Base-by-base conservation (phyloP, 1,140 invertebrate species). In the Fopius arisanus region DNA sequence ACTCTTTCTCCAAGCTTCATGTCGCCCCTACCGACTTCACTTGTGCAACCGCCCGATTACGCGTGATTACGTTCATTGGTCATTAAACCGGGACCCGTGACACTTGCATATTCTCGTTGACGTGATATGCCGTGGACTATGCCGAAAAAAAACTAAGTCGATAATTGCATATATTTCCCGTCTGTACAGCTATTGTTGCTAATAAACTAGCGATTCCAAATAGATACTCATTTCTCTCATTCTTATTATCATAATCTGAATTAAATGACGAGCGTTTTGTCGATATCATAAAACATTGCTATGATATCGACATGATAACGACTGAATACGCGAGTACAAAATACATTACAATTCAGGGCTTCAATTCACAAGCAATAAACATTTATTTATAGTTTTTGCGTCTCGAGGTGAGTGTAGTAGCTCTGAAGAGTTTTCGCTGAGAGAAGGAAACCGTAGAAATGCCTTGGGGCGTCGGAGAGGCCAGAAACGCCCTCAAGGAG, bases 401-500 rank as follows among this genome's bases (percentile, higher is more conserved):
- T 67, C 54, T 59, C 7, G 1, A 28, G 23, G 23, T 26, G 23
- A 59, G 23, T 26, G 7, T 19, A 28, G 10, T 59, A 59, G 23
- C 14, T 51, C 9, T 0, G 9, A 3, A 51, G 14, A 69, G 12
- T 48, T 54, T 51, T 29, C 43, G 10, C 43, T 69, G 4, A 0
- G 26, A 19, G 23, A 10, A 29, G 40, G 28, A 68, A 29, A 28
- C 21, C 23, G 26, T 43, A 41, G 41, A 68, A 51, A 29, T 37
- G 40, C 40, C n/a, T 7, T 33, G 12, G 43, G 28, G 14, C 19
- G 6, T 63, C 16, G n/a, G 23, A 31, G 41, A 72, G 31, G 62
- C 14, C 37, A 29, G 70, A 59, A 65, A 51, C 29, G 63, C 48
- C 70, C 65, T 67, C 9, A n/a, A 69, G 43, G 67, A 78, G 69